Conservation (phyloP, 2,797 vertebrate species). For the Poeciliopsis infans region DNA sequence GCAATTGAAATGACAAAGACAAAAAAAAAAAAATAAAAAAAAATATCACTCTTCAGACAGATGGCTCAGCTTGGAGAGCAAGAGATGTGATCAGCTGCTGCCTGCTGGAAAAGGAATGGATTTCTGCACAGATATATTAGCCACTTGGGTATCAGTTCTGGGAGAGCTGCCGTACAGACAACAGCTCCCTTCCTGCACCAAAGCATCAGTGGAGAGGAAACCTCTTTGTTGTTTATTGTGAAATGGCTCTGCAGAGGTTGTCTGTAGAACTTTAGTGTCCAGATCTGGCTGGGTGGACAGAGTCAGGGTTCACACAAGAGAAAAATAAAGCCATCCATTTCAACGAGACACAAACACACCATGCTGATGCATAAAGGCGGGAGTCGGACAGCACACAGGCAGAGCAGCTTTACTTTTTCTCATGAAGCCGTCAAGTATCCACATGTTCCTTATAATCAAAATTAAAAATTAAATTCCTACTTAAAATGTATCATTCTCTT, state of each 20-base stretch:
- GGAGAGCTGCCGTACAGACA: conserved; percentile 47
- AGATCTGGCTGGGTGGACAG: conserved; percentile 20
- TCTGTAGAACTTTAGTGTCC: conserved; percentile 12
- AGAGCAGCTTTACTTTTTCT: background rate
- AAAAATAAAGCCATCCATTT: conserved; percentile 13
- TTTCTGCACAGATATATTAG: conserved; percentile 60
- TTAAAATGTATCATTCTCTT: background rate
- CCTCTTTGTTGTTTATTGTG: conserved; percentile 34
- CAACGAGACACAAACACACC: background rate
- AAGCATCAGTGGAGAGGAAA: conserved; percentile 26
- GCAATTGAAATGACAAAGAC: conserved; percentile 56
- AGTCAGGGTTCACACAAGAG: conserved; percentile 19
- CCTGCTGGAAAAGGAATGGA: conserved; percentile 56
- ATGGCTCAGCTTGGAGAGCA: conserved; percentile 46
- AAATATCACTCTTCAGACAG: conserved; percentile 61
- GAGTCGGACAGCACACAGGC: background rate
- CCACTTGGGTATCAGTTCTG: conserved; percentile 56
- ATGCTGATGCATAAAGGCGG: background rate
- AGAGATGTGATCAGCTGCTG: conserved; percentile 59
- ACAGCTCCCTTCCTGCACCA: conserved; percentile 34
- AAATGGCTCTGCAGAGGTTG: conserved; percentile 31
- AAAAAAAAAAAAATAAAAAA: conserved; percentile 15
- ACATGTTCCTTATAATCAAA: background rate
- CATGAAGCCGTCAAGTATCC: background rate
- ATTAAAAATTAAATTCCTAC: background rate